These are phyloP conservation scores for Corynorhinus townsendii DNA, from an alignment of 2,113 vertebrate species.

Conservation along the genomic window DNA sequence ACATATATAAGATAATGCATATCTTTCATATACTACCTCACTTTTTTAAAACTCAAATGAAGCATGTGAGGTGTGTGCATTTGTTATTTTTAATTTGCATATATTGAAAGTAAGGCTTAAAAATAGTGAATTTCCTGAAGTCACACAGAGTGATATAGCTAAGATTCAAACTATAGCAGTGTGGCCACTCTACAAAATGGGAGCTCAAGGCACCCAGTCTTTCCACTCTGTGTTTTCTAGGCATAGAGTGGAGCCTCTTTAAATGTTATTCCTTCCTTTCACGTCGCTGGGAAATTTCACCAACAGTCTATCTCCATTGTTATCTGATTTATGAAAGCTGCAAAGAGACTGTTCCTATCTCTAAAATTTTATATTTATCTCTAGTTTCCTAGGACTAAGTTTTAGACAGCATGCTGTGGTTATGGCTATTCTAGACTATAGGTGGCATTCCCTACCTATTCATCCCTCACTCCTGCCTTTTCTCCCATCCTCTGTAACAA, in stretches of 20 bases:
- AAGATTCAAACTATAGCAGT: neutral
- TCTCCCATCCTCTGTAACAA: neutral
- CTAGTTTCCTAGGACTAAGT: neutral
- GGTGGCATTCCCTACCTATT: fast-evolving
- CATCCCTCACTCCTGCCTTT: neutral
- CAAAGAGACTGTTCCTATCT: neutral
- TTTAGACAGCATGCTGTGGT: neutral
- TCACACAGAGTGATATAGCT: neutral
- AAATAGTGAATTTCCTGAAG: neutral
- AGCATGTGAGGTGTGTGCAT: neutral
- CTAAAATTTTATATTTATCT: neutral
- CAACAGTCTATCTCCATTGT: neutral
- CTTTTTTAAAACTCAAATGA: neutral
- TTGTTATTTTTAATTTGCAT: neutral
- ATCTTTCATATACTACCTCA: neutral
- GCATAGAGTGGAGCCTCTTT: neutral
- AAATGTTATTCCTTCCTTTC: neutral
- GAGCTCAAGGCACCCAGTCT: fast-evolving
- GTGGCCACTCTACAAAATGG: neutral
- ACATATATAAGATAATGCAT: neutral
- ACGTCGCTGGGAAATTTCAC: neutral
- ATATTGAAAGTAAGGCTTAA: neutral
- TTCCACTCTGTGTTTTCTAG: neutral
- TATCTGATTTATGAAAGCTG: neutral
- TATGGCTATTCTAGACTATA: neutral